Evolutionary conservation across 2,113 vertebrate species (phyloP).

Genomic region (Redunca redunca): DNA sequence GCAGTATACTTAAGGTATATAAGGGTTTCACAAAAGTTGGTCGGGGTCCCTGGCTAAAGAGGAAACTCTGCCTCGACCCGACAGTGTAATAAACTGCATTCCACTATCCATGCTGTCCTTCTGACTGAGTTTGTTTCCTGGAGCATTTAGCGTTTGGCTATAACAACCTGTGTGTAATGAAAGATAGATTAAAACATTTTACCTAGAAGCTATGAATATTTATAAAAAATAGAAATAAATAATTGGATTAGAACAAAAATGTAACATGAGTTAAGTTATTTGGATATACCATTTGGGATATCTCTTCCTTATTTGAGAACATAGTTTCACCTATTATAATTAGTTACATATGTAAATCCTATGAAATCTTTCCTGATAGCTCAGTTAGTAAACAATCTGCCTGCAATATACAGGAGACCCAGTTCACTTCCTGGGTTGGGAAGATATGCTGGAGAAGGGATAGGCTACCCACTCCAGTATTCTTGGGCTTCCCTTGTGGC

Average conservation of each 20-base stretch:
- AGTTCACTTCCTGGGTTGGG: not conserved
- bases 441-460: not conserved
- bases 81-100: not conserved
- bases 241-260: not conserved
- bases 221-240: not conserved
- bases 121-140: not conserved
- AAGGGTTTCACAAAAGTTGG: not conserved
- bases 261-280: not conserved
- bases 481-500: not conserved
- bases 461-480: not conserved
- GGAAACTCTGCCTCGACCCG: not conserved
- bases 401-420: not conserved
- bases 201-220: not conserved
- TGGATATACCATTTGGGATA: not conserved
- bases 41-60: not conserved
- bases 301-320: not conserved
- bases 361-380: not conserved
- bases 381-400: not conserved
- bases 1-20: not conserved
- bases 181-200: conserved; percentile 7
- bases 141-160: not conserved
- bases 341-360: not conserved
- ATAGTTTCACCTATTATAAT: not conserved
- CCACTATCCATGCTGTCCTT: not conserved
- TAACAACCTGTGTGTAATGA: not conserved